These are phyloP conservation scores for Tonatia bakeri DNA, from an alignment of 2,113 vertebrate species.

Conservation along the genomic window DNA sequence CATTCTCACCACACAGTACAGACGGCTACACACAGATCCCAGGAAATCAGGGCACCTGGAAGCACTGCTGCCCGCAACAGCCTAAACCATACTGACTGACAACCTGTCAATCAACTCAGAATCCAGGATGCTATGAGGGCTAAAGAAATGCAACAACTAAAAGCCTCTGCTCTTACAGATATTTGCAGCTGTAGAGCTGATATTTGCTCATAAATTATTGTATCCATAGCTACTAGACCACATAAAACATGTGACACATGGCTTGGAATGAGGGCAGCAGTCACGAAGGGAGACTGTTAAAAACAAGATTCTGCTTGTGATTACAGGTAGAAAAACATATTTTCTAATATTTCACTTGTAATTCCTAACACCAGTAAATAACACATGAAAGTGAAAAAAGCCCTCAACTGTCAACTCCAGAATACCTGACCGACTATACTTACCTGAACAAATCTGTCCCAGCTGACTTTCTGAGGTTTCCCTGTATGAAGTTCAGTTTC, in stretches of 20 bases:
- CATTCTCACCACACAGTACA: not conserved
- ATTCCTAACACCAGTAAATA: not conserved
- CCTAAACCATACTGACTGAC: not conserved
- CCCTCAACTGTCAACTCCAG: not conserved
- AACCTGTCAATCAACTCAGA: not conserved
- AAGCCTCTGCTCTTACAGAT: not conserved
- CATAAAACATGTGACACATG: not conserved
- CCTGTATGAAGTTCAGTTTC: not conserved
- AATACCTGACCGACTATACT: not conserved
- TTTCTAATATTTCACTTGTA: not conserved
- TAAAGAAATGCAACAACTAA: not conserved
- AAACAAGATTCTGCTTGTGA: conserved; percentile 1
- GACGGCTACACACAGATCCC: not conserved
- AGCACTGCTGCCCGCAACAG: not conserved
- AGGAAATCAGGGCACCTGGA: not conserved
- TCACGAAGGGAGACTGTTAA: conserved; percentile 16
- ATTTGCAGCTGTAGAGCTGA: not conserved
- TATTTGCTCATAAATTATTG: conserved; percentile 28
- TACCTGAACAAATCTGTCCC: not conserved
- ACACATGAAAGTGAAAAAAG: not conserved
- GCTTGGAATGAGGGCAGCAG: conserved; percentile 23
- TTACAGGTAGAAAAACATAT: not conserved
- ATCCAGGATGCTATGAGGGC: not conserved
- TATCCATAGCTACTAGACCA: conserved; percentile 9
- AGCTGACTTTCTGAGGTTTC: not conserved